Base-by-base conservation (phyloP, 2,797 vertebrate genomes). In the Mormyrops attenuatus region DNA sequence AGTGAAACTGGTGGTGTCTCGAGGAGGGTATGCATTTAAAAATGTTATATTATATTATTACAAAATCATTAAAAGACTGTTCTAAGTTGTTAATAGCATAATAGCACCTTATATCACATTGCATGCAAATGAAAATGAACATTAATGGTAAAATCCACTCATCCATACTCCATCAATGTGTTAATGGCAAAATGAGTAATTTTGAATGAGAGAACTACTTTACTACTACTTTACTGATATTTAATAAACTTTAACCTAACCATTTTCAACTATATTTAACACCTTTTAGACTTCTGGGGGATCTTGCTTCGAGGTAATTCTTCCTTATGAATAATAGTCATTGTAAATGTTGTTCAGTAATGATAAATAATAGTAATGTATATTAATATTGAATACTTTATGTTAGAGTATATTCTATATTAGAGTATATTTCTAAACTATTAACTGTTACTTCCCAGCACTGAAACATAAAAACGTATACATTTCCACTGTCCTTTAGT, bases 1-100 rank as follows among this genome's bases (percentile, higher is more conserved):
- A 93, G 97, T 98, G 92, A 99, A 99, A 95, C 95, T 99, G 95
- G 98, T 99, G 90, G 97, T 99, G 17, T 99, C 98, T 1, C 96
- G 98, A 88, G 98, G 98, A 92, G 98, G 98, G 98, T 99, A 94
- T 96, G 96, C 94, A 11, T 11, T 15, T 13, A n/a, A 82, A 82
- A 82, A 44, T 84, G 44, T 84, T 84, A 84, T 84, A 84, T 73
- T 73, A 38, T 34, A 34, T 15, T 34, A 34, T 69, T 44, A 80
- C 73, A 80, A 80, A 41, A 44, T 7, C 38, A 80, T n/a, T 20
- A 41, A 80, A 80, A 44, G 26, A 69, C 26, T 66, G 3, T 30
- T 30, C 4, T 22, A 63, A 63, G 60, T n/a, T 77, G 69, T 2
- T 15, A 77, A 77, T 41, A 41, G 55, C 15, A 7, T 77, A 38